Base-by-base conservation (phyloP, 2,113 vertebrate genomes). In the Megaceryle torquata region DNA sequence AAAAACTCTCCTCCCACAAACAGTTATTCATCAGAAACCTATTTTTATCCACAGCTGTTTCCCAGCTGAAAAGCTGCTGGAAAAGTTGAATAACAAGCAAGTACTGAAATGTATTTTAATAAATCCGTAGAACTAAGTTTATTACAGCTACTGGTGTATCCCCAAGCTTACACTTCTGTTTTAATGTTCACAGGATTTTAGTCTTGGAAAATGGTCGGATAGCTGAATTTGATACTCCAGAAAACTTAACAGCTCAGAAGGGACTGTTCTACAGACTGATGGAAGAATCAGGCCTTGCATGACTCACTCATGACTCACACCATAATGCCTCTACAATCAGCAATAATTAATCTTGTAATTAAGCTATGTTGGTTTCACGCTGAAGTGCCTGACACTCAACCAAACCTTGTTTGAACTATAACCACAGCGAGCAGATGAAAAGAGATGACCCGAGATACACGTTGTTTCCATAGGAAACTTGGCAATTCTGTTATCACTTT, bases 261-360 rank as follows among this genome's bases (percentile, higher is more conserved):
- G 99, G 99, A 91, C 97, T 99, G 54, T 99, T 99, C 96, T 99
- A 99, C 92, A 97, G 97, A 75, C 98, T 99, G 98, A 98, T 98
- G 74, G 97, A 98, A 94, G 99, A 99, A 96, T 99, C 99, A 4
- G 98, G 99, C 56, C 97, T 99, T 53, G 96, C 97, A 43, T 99
- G 98, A 98, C 44, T 18, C 39, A 21, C 20, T 43, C 13, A 11
- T 24, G 59, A 56, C 15, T 5, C 39, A 35, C 25, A 35, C 54
- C 51, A 17, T 0, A 41, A 26, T 20, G n/a, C 37, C 75, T 60
- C 33, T 48, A 15, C 19, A 37, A 35, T 20, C 29, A n/a, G 56
- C 61, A 93, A 35, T 78, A 74, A 97, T 33, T 85, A 9, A 67
- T 60, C 65, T 95, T 17, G 0, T 95, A 95, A 95, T 95, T 89